Evolutionary conservation across 2,797 vertebrate genomes (phyloP).

Genomic region (Austrolebias charrua): DNA sequence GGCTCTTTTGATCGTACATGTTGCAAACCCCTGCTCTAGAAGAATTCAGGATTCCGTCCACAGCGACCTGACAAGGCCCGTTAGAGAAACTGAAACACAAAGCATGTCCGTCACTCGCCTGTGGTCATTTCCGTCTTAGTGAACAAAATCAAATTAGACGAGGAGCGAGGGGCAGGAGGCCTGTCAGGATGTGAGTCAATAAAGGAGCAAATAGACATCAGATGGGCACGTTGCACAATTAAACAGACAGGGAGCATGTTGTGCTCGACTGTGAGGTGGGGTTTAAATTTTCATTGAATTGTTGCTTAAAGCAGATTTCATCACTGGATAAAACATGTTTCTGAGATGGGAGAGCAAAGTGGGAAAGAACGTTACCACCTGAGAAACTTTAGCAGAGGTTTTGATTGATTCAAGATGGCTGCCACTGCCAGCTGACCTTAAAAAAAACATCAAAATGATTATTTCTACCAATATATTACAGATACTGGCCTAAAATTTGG

Average conservation of each 20-base stretch:
- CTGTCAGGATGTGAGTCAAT: constrained; percentile 61
- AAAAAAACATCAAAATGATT: no score
- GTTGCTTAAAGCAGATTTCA: constrained; percentile 24
- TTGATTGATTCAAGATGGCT: no score
- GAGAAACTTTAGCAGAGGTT: no score
- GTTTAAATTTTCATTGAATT: constrained; percentile 26
- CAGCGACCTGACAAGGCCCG: constrained; percentile 24
- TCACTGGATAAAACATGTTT: constrained; percentile 20
- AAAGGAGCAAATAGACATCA: constrained; percentile 65
- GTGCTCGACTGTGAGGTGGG: constrained; percentile 18
- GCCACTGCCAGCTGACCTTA: no score
- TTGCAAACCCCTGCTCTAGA: no score
- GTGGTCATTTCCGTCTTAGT: constrained; percentile 38
- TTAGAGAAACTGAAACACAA: constrained; percentile 24
- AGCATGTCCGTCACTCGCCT: constrained; percentile 29
- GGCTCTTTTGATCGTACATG: no score
- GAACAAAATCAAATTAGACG: constrained; percentile 40
- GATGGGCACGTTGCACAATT: constrained; percentile 60
- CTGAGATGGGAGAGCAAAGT: not conserved
- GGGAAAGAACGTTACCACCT: no score
- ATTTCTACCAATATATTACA: no score
- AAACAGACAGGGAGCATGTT: constrained; percentile 42
- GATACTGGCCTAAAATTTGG: no score
- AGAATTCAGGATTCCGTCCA: not conserved
- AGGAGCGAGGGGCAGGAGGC: constrained; percentile 3